Percentiles rank a stretch among this genome's conserved stretches.
Conservation (phyloP, 2,113 vertebrate species). For the Amazona guildingii region DNA sequence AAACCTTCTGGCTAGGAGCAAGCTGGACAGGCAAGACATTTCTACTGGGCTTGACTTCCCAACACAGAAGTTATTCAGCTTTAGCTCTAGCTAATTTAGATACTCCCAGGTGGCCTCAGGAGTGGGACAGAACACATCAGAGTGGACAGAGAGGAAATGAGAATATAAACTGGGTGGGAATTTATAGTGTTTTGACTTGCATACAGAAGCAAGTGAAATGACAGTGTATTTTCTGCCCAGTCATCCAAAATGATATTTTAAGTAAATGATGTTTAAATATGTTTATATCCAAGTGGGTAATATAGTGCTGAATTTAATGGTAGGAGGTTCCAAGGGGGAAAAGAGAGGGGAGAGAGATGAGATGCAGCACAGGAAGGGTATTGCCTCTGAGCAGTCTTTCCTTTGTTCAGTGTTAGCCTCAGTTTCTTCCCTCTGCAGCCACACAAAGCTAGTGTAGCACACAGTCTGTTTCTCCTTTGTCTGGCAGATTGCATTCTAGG, state of each 20-base stretch:
- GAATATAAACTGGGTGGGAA: background rate
- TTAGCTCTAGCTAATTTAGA: background rate
- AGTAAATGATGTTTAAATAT: background rate
- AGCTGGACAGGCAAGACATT: background rate
- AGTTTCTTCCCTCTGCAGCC: background rate
- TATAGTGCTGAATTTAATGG: background rate
- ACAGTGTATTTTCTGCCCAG: background rate
- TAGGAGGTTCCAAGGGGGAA: background rate
- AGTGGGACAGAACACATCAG: background rate
- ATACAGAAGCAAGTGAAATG: background rate
- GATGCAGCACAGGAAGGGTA: background rate
- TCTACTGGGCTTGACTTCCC: background rate
- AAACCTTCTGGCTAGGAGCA: background rate
- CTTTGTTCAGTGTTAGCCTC: background rate
- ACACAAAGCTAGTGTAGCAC: background rate
- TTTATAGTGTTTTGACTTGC: background rate
- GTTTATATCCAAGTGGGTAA: background rate
- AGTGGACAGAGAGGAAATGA: background rate
- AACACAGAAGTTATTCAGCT: background rate
- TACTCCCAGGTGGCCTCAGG: background rate
- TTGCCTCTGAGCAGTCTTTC: background rate
- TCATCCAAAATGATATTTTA: background rate
- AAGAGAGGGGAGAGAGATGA: background rate
- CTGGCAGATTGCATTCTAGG: background rate
- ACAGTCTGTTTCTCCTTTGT: background rate